Evolutionary conservation across 2,888 invertebrate genomes (phyloP), one percentile per base, ranked within the genome.

Genomic region (Graphium colonna): DNA sequence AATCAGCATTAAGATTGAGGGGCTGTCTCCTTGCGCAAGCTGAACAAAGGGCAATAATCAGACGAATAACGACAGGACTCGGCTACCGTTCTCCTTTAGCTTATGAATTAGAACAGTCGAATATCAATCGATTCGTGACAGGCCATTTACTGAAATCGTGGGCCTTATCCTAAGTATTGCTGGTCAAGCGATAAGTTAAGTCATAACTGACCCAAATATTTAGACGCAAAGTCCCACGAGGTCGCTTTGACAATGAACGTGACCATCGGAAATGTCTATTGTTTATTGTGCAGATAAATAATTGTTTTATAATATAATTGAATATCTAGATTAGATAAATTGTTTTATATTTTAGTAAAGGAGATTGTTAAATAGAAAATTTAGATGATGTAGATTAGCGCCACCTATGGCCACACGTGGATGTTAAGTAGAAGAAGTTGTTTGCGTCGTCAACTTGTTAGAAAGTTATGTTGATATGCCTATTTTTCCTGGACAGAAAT

Each of bases 221-320:
- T 73, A 62, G 55, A 56, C 59, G 62, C 57, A 60, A 62, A 56
- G 58, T 62, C 62, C 58, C 60, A 50, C 64, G 68, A 73, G 79
- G 81, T 77, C 77, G 77, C 58, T 62, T 58, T 67, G 83, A 71
- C 84, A 87, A 77, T 86, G 88, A 87, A 85, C 82, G 71, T 75
- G 79, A 77, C 76, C 66, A 69, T 46, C 43, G 54, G 51, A 49
- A 36, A 62, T 65, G 60, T 61, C 55, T 13, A 66, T 72, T 76
- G 72, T 71, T 69, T 60, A 58, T 54, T 52, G 21, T 2, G 5
- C 21, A 21, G 21, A 21, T 5, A 21, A 21, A 21, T 21, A 3
- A 5, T n/a, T n/a, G n/a, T n/a, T n/a, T n/a, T n/a, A n/a, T n/a
- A n/a, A n/a, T n/a, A n/a, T n/a, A n/a, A n/a, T n/a, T n/a, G n/a